These are phyloP conservation scores for Phylloscopus trochilus DNA, from an alignment of 2,113 vertebrate species.

Conservation along the genomic window DNA sequence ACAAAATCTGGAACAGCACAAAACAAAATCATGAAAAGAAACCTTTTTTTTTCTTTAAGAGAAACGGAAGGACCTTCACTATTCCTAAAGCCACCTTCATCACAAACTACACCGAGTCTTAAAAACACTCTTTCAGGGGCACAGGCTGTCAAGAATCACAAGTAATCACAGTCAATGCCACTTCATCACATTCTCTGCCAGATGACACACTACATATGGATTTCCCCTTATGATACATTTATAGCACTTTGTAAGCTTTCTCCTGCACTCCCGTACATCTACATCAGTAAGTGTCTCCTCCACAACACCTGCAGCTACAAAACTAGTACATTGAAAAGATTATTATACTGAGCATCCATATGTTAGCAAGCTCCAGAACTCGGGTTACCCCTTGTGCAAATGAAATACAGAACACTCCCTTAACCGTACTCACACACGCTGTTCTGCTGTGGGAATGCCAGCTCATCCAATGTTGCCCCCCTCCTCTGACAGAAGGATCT, in stretches of 20 bases:
- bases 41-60: neutral
- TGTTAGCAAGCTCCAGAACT: neutral
- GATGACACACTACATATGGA: neutral
- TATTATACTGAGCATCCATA: neutral
- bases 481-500: neutral
- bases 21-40: neutral
- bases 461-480: neutral
- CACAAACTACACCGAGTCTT: neutral
- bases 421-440: too few relatives aligned
- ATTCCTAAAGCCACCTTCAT: neutral
- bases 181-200: neutral
- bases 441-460: neutral
- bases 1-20: neutral
- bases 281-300: neutral
- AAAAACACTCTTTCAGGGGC: neutral
- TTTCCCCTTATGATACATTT: neutral
- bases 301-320: neutral
- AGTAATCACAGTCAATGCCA: neutral
- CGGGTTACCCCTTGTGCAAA: neutral
- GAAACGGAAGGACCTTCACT: neutral
- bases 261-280: neutral
- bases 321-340: neutral
- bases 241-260: neutral
- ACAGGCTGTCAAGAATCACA: neutral
- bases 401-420: neutral